Evolutionary conservation across 2,797 vertebrate species (phyloP).

Genomic region (Cuniculus paca): DNA sequence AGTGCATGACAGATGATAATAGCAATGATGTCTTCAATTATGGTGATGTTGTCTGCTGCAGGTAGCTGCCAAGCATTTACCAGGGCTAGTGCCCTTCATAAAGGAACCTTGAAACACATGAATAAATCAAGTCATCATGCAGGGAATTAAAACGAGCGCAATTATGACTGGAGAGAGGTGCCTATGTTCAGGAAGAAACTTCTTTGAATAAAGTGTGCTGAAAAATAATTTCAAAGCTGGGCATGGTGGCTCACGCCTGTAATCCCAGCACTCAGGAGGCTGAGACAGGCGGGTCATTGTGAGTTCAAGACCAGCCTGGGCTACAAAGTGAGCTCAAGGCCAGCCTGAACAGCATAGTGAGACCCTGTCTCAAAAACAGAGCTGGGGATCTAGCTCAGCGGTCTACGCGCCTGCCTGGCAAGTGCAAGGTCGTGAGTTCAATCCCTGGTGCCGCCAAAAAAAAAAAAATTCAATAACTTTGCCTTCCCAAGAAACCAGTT

Average conservation of each 20-base stretch:
- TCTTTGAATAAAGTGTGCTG: not conserved
- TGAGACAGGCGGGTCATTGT: too few relatives aligned
- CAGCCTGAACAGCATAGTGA: too few relatives aligned
- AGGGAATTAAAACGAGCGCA: conserved; percentile 39
- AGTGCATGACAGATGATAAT: not conserved
- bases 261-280: too few relatives aligned
- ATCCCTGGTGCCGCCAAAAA: too few relatives aligned
- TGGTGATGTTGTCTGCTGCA: not conserved
- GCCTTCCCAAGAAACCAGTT: not conserved
- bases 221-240: conserved; percentile 11
- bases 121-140: not conserved
- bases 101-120: conserved; percentile 10
- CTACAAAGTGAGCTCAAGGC: too few relatives aligned
- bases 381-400: too few relatives aligned
- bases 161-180: not conserved
- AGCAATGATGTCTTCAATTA: not conserved
- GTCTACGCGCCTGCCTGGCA: too few relatives aligned
- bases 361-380: too few relatives aligned
- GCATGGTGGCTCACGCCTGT: too few relatives aligned
- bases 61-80: not conserved
- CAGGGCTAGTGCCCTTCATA: not conserved
- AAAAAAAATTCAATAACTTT: too few relatives aligned
- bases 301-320: too few relatives aligned
- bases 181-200: not conserved
- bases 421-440: too few relatives aligned